Base-by-base conservation (phyloP, 2,888 invertebrate species). In the Endotricha flammealis region DNA sequence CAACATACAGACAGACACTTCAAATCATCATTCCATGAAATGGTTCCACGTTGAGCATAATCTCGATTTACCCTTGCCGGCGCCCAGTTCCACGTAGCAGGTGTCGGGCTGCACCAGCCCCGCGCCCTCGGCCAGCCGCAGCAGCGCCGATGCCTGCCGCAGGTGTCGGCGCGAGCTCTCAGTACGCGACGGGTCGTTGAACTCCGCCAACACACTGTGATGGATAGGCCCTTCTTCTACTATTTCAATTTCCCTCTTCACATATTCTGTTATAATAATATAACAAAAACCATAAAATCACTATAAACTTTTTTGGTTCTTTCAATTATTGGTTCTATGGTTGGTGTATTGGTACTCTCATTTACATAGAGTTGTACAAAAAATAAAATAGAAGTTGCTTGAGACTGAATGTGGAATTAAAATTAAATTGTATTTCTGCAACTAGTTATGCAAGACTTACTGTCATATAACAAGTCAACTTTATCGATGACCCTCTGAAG, bases 11-110 rank as follows among this genome's bases (percentile, higher is more conserved):
- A n/a, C n/a, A n/a, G n/a, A n/a, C n/a, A 17, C 7, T 6, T 17
- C 20, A 17, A 17, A 14, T 25, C 13, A 12, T 12, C 6, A 4
- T 0, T 7, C 12, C 1, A 10, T 9, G n/a, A 22, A 10, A n/a
- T 13, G 7, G 6, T 17, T 6, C 4, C 20, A 17, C 20, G 7
- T n/a, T n/a, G n/a, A n/a, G n/a, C n/a, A n/a, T n/a, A n/a, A n/a
- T n/a, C n/a, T n/a, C 3, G n/a, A n/a, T n/a, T 1, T 62, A 91
- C 94, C 96, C 89, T 93, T 94, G n/a, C 96, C 96, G 7, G 96
- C 96, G 0, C 96, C 96, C 61, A 96, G 92, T 71, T 97, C 97
- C 39, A 96, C 89, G 53, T 90, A 96, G 71, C 93, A 93, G 0
- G 92, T 92, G 12, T 87, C 65, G 6, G 90, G 78, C 7, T 56